Percentiles rank a stretch among this genome's conserved stretches.
Conservation (phyloP, 53 echinoderm and acorn worm genomes). For the Glandiceps talaboti region DNA sequence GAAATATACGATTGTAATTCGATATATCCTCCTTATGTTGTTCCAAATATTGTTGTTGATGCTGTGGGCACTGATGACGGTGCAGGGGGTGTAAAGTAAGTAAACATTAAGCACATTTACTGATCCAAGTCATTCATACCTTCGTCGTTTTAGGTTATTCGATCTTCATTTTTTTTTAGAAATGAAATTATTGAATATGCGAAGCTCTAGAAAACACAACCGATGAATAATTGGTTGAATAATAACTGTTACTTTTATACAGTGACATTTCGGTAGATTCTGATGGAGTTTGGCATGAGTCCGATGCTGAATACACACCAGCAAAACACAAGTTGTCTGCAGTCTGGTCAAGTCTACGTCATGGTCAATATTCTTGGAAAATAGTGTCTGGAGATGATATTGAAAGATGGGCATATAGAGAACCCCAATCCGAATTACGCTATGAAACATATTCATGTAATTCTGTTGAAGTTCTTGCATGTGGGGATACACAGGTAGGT, state of each 20-base stretch:
- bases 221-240: too few relatives aligned
- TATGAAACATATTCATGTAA: neutral
- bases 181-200: too few relatives aligned
- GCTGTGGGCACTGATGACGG: neutral
- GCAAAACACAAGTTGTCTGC: slow-evolving; percentile 14
- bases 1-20: neutral
- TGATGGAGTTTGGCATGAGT: slow-evolving; percentile 26
- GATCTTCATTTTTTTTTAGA: too few relatives aligned
- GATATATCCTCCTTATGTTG: neutral
- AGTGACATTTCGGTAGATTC: slow-evolving; percentile 18
- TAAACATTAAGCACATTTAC: too few relatives aligned
- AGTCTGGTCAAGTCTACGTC: slow-evolving; percentile 37
- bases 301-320: slow-evolving; percentile 21
- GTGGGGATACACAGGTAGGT: neutral
- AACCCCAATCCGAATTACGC: neutral
- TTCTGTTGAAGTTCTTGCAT: neutral
- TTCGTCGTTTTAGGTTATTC: too few relatives aligned
- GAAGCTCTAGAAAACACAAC: too few relatives aligned
- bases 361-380: slow-evolving; percentile 23
- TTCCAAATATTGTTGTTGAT: neutral
- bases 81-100: neutral
- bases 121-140: too few relatives aligned
- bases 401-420: neutral
- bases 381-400: neutral
- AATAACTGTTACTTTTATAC: too few relatives aligned